Conservation (phyloP, 1,140 invertebrate species). For the Lepidostoma basale region DNA sequence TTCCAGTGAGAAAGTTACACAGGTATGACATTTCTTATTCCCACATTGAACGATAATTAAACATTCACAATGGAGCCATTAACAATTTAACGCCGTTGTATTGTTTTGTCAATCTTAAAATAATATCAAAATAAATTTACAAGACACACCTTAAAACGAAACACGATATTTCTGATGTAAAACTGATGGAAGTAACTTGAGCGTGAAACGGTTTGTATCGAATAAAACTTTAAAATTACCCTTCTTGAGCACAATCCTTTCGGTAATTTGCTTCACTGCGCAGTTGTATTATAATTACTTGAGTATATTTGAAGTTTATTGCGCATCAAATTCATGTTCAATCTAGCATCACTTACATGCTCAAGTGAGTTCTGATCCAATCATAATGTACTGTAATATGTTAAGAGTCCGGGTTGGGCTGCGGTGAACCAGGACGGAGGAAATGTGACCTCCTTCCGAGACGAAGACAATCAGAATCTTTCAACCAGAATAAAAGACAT, state of each 20-base stretch:
- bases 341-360: slow-evolving; percentile 41
- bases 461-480: background rate
- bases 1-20: no score
- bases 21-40: no score
- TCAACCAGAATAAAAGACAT: background rate
- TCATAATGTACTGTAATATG: slow-evolving; percentile 14
- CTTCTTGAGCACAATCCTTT: slow-evolving; percentile 11
- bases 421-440: slow-evolving; percentile 36
- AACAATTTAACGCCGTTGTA: background rate
- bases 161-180: slow-evolving; percentile 23
- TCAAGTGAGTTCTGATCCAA: slow-evolving; percentile 37
- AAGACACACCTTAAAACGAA: slow-evolving; percentile 14
- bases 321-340: slow-evolving; percentile 26
- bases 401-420: slow-evolving; percentile 25
- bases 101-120: slow-evolving; percentile 12
- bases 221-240: slow-evolving; percentile 16
- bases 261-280: slow-evolving; percentile 7
- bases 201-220: slow-evolving; percentile 20
- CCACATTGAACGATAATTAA: background rate
- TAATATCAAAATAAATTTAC: background rate
- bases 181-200: slow-evolving; percentile 1
- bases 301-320: slow-evolving; percentile 19
- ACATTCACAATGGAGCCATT: background rate
- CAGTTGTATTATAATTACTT: slow-evolving; percentile 22
- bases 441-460: slow-evolving; percentile 32